Percentiles rank a stretch among this genome's conserved stretches.
Evolutionary conservation across 2,113 vertebrate genomes (phyloP).

Genomic region (Harpagus bidentatus): DNA sequence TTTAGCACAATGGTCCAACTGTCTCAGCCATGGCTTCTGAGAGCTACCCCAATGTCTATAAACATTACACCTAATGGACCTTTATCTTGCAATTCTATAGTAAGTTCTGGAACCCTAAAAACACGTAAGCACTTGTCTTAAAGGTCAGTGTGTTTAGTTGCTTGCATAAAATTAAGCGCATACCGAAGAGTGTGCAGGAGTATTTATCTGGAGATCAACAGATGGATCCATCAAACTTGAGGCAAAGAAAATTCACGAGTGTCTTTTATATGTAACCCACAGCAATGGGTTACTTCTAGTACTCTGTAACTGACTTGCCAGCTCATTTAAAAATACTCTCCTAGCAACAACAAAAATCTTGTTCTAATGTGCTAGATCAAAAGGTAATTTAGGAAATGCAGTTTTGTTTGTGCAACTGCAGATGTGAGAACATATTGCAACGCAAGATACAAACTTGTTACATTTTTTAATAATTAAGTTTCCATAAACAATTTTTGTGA

Average conservation of each 20-base stretch:
- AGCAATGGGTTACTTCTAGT: not conserved
- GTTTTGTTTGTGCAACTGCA: slow-evolving; percentile 18
- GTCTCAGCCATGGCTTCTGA: not conserved
- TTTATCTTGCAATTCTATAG: not conserved
- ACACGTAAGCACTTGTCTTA: not conserved
- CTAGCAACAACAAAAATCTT: not conserved
- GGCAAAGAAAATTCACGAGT: not conserved
- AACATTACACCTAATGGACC: not conserved
- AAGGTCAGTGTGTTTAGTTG: not conserved
- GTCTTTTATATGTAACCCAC: not conserved
- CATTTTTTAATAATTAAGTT: slow-evolving; percentile 11
- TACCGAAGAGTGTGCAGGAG: not conserved
- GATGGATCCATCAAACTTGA: not conserved
- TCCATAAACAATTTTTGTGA: not conserved
- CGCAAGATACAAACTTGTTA: not conserved
- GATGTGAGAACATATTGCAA: not conserved
- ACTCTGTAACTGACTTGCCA: not conserved
- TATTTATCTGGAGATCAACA: not conserved
- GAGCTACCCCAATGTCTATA: not conserved
- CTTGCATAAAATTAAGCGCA: not conserved
- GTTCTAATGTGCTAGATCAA: not conserved
- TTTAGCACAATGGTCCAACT: not conserved
- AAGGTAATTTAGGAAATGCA: not conserved
- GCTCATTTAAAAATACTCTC: not conserved
- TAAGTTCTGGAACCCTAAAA: not conserved